A percentile compares a stretch with the other conserved stretches of the same genome.
Evolutionary conservation across 23 tunicate species (phyloP).

Genomic region (Halocynthia aurantium): DNA sequence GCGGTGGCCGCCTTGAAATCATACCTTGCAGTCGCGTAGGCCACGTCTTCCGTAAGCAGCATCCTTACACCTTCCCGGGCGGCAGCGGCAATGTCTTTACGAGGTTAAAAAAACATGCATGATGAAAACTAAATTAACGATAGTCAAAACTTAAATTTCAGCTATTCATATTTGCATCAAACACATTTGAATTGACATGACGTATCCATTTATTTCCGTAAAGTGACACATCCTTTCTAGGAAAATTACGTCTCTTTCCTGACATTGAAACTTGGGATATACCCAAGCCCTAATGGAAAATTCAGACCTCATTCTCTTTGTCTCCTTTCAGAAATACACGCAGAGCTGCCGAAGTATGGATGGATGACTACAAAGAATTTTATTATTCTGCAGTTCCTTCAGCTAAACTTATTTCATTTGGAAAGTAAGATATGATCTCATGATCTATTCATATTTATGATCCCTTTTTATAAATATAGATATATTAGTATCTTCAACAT

Average conservation of each 20-base stretch:
- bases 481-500: too few relatives aligned
- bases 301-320: neutral
- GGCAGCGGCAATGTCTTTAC: constrained; percentile 89
- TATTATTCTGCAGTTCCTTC: constrained; percentile 96
- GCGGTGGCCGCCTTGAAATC: constrained; percentile 85
- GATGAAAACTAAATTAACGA: too few relatives aligned
- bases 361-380: constrained; percentile 90
- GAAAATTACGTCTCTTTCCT: neutral
- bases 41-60: constrained; percentile 90
- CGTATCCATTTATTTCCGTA: too few relatives aligned
- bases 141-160: too few relatives aligned
- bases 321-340: constrained; percentile 60
- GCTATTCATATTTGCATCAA: too few relatives aligned
- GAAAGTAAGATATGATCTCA: constrained; percentile 53
- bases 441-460: neutral
- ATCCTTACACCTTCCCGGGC: constrained; percentile 93
- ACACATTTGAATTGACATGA: too few relatives aligned
- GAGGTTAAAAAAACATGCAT: constrained; percentile 14
- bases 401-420: constrained; percentile 75
- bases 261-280: neutral
- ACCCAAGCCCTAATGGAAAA: neutral
- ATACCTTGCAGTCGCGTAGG: constrained; percentile 92
- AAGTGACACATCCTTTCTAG: neutral
- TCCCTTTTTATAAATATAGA: too few relatives aligned
- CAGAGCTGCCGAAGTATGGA: constrained; percentile 97